A percentile compares a stretch with the other conserved stretches of the same genome.
phyloP scores from a whole-genome alignment of 2,113 vertebrate genomes.

The Rostratula benghalensis region DNA sequence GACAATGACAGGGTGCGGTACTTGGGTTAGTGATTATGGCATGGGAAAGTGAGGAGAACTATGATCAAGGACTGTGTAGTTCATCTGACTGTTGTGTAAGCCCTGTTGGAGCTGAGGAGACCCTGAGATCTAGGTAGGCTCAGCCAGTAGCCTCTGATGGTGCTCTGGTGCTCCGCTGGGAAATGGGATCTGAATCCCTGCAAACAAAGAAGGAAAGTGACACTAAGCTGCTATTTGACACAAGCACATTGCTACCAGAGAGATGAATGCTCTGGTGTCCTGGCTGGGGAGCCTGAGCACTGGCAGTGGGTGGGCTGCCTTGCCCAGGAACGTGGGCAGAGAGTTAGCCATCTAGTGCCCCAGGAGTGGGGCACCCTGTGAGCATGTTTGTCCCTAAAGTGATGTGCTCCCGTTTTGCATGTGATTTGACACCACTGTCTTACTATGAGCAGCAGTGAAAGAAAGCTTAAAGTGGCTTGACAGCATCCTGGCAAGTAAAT shows the following conservation, averaged over 20 bases:
- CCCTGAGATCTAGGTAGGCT: neutral
- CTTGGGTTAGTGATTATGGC: neutral
- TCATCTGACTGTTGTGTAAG: neutral
- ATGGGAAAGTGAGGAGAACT: neutral
- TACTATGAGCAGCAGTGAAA: neutral
- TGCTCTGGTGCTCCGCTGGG: neutral
- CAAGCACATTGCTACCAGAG: fast-evolving
- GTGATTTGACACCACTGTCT: neutral
- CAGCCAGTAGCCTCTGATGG: neutral
- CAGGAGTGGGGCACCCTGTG: neutral
- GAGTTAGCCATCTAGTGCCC: neutral
- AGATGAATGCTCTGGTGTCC: neutral
- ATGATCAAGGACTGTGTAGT: neutral
- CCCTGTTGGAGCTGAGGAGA: neutral
- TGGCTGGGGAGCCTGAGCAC: neutral
- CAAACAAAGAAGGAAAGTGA: neutral
- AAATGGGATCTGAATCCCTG: neutral
- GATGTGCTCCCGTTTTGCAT: neutral
- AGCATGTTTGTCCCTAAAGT: neutral
- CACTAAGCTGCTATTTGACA: fast-evolving
- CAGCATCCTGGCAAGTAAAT: neutral
- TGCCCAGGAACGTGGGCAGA: neutral
- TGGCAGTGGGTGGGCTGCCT: neutral
- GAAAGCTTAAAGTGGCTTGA: neutral
- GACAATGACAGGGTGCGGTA: fast-evolving